Evolutionary conservation across 2,888 invertebrate genomes (phyloP).

Genomic region (Troides aeacus): DNA sequence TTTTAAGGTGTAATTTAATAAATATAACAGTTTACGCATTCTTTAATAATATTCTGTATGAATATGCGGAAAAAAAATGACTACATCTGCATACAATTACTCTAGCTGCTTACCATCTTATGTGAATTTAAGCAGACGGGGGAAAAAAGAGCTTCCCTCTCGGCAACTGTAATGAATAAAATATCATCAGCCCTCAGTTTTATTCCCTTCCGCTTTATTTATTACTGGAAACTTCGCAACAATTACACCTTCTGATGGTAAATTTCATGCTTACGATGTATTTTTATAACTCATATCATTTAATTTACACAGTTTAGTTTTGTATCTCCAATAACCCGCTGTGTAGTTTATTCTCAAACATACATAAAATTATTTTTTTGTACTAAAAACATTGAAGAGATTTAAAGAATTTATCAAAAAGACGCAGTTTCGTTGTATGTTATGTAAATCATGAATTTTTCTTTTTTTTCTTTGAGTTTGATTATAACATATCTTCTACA

Average conservation of each 20-base stretch:
- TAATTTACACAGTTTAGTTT: too few relatives aligned
- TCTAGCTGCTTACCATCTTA: conserved; percentile 1
- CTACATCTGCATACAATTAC: neutral
- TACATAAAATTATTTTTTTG: too few relatives aligned
- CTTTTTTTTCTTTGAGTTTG: too few relatives aligned
- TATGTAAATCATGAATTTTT: too few relatives aligned
- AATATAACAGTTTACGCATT: neutral
- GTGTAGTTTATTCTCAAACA: too few relatives aligned
- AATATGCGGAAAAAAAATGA: neutral
- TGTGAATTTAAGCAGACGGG: conserved; percentile 1
- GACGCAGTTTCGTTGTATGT: too few relatives aligned
- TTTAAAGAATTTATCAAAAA: too few relatives aligned
- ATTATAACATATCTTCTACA: too few relatives aligned
- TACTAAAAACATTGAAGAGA: too few relatives aligned
- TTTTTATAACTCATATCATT: too few relatives aligned
- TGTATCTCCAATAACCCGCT: too few relatives aligned
- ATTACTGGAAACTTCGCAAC: neutral
- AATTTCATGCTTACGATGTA: neutral
- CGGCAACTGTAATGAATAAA: conserved; percentile 4
- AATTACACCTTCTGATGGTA: neutral
- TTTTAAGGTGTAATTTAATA: too few relatives aligned
- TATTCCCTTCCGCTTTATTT: neutral
- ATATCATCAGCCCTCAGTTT: neutral
- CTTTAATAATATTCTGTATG: neutral
- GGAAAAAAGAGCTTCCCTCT: neutral